Base-by-base conservation (phyloP, 1,140 invertebrate species). In the Drepana arcuata region DNA sequence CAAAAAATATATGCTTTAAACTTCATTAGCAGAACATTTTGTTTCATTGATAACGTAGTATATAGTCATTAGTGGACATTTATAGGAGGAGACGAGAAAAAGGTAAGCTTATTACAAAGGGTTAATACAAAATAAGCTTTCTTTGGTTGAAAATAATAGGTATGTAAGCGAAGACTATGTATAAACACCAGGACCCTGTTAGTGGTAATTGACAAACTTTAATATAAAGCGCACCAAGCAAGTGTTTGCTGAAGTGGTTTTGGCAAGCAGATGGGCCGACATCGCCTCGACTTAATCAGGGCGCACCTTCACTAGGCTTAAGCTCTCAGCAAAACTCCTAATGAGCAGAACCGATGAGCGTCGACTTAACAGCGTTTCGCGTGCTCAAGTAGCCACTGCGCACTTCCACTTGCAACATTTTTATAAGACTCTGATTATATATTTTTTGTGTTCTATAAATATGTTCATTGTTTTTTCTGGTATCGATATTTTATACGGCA, bases 261-360 rank as follows among this genome's bases (percentile, higher is more conserved):
- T 77, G 70, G 72, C 68, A 65, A 57, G 55, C 55, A 60, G 49
- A 48, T 35, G 45, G 48, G 63, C 53, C 55, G 49, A 51, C 60
- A 58, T 62, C 56, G 62, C 63, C 52, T 69, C 48, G 41, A 46
- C 58, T 69, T 72, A 71, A 67, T 72, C 63, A 70, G 52, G 49
- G 49, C 45, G 55, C 60, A 67, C 63, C 65, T 69, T 69, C 63
- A 60, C 48, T 58, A 45, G 58, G 58, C 58, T 70, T 63, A 62
- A 56, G 42, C 52, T 49, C 49, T 33, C 34, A 48, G 58, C 43
- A 60, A 59, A 64, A 68, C 62, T 73, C 57, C 53, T 75, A 75
- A 75, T 73, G 69, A 75, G 56, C 53, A 54, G 53, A 59, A 57
- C 55, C 55, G 63, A 67, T 62, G 60, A 60, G 57, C 43, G 36